phyloP scores from a whole-genome alignment of 2,113 vertebrate genomes.

The Acinonyx jubatus region DNA sequence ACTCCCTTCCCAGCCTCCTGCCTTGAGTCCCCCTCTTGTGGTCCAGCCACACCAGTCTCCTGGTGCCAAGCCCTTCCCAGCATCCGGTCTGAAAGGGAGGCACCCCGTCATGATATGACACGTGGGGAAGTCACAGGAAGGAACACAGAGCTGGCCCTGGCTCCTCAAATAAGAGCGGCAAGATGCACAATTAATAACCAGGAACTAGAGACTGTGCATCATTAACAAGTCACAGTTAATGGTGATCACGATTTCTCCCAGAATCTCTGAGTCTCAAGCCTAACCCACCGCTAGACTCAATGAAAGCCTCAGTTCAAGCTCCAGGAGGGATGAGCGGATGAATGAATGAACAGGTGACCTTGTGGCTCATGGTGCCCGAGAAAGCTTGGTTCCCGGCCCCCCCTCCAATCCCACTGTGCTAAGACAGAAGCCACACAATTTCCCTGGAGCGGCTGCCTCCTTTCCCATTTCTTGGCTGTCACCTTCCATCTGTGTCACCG shows the following conservation, averaged over 20 bases:
- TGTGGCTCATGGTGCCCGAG: accelerated
- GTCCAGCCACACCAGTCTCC: background rate
- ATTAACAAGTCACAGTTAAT: background rate
- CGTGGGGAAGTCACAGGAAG: background rate
- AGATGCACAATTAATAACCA: background rate
- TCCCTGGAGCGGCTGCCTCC: background rate
- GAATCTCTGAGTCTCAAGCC: background rate
- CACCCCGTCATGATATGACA: accelerated
- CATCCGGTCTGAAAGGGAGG: background rate
- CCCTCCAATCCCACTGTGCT: background rate
- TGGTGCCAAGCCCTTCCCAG: no score
- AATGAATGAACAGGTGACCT: background rate
- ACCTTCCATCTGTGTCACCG: background rate
- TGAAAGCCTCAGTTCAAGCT: accelerated
- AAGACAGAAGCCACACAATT: background rate
- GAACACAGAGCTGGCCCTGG: background rate
- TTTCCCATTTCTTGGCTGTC: background rate
- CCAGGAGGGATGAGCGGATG: accelerated
- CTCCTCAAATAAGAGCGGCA: background rate
- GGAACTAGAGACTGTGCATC: background rate
- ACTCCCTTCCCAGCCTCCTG: background rate
- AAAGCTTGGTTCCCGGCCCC: no score
- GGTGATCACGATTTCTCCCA: no score
- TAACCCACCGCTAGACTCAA: accelerated
- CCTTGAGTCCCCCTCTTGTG: accelerated